Percentiles rank a stretch among this genome's conserved stretches.
These are phyloP conservation scores for Ridgeia piscesae DNA, from an alignment of 1,140 invertebrate genomes.

Conservation along the genomic window DNA sequence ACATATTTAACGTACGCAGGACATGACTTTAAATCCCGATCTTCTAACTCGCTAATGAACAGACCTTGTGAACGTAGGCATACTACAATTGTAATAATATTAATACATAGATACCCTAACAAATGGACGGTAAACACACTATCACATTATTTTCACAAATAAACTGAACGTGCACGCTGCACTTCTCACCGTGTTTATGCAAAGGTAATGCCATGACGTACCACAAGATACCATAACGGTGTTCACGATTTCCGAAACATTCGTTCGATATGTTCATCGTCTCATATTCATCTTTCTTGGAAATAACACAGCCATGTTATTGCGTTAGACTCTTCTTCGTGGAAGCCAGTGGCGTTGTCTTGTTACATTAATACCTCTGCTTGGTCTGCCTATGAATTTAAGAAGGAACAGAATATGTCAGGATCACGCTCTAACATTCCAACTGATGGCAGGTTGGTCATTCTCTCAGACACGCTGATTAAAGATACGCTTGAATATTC, in stretches of 20 bases:
- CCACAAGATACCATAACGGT: background rate
- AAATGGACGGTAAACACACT: background rate
- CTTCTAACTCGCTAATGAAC: too few relatives aligned
- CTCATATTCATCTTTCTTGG: background rate
- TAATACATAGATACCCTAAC: background rate
- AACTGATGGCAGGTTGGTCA: background rate
- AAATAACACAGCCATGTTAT: background rate
- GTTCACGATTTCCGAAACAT: background rate
- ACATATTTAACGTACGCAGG: background rate
- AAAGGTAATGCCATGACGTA: too few relatives aligned
- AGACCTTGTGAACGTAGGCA: background rate
- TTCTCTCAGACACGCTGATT: background rate
- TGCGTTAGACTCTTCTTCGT: background rate
- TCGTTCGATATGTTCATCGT: background rate
- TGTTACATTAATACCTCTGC: background rate
- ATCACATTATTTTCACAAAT: background rate
- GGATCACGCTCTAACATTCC: background rate
- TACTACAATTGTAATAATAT: background rate
- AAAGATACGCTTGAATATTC: background rate
- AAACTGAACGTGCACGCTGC: background rate
- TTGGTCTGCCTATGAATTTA: background rate
- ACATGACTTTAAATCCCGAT: background rate
- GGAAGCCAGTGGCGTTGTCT: background rate
- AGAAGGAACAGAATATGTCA: too few relatives aligned
- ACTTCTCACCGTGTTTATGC: background rate